Base-by-base conservation (phyloP, 2,888 invertebrate genomes). In the Perizoma flavofasciatum region DNA sequence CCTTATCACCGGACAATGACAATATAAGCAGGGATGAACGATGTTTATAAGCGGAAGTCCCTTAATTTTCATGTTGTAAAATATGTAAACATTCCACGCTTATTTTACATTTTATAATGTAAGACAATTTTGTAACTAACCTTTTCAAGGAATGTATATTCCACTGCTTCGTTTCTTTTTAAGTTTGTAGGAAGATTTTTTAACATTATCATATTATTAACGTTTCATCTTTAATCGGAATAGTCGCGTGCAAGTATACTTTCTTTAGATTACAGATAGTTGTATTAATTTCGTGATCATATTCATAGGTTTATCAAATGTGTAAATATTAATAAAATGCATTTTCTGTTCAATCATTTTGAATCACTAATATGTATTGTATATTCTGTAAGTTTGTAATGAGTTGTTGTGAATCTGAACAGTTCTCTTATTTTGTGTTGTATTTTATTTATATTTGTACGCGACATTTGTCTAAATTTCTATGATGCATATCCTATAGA, bases 331-430 rank as follows among this genome's bases (percentile, higher is more conserved):
- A 66, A 65, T 63, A 44, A 62, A 76, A 79, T 79, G 77, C 74
- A 78, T 78, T 82, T 63, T 62, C 61, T 65, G 67, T 69, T 63
- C 62, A 78, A 80, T 82, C 78, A 72, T 75, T 74, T 72, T 67
- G 67, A 75, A 81, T 81, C 75, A 71, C 69, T 63, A 59, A 61
- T 62, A 63, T 65, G 59, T 60, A 55, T 67, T 65, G 59, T 60
- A 55, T 67, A 52, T 61, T 65, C 57, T 56, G 47, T 59, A 54
- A 54, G 57, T 70, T 59, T 66, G 65, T 68, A 71, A 70, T 75
- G 62, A 70, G 65, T 71, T 67, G 37, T 53, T 65, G 64, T 67
- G 62, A 65, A 59, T 66, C 61, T 68, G 45, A 49, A 55, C 54
- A 34, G 37, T 33, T 35, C 5, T 35, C 44, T 55, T 58, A 53